These are phyloP conservation scores for Lasioglossum pauxillum DNA, from an alignment of 2,888 invertebrate species.

Conservation along the genomic window DNA sequence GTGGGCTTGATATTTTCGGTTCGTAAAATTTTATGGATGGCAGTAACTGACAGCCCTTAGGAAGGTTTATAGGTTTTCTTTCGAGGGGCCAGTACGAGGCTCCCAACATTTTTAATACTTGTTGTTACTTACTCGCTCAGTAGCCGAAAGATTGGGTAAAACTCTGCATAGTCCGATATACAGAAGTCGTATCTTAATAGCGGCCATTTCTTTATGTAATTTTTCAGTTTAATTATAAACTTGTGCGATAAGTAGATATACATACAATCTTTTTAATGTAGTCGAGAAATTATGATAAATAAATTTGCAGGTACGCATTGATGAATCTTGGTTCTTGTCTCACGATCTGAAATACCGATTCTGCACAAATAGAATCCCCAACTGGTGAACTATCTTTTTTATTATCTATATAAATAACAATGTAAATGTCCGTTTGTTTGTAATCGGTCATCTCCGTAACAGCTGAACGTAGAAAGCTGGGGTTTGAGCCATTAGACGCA, in stretches of 20 bases:
- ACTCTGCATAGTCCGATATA: neutral
- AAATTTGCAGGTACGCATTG: too few relatives aligned
- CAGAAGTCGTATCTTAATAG: neutral
- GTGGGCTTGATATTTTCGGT: constrained; percentile 73
- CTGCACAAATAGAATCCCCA: too few relatives aligned
- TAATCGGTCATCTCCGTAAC: too few relatives aligned
- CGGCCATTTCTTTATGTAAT: neutral
- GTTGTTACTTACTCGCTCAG: neutral
- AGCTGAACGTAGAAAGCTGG: too few relatives aligned
- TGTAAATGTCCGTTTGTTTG: too few relatives aligned
- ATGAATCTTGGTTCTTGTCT: too few relatives aligned
- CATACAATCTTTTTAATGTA: neutral
- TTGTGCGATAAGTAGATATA: neutral
- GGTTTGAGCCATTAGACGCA: too few relatives aligned
- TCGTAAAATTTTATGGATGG: constrained; percentile 73
- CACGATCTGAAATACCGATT: too few relatives aligned
- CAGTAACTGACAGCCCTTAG: constrained; percentile 65
- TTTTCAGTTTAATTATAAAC: neutral
- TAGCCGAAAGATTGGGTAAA: neutral
- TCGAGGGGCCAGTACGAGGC: constrained; percentile 12
- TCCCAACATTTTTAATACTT: constrained; percentile 20
- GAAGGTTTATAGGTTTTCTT: constrained; percentile 62
- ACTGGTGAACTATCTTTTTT: too few relatives aligned
- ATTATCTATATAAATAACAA: too few relatives aligned
- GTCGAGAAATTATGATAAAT: too few relatives aligned